Evolutionary conservation across 2,797 vertebrate species (phyloP), one percentile per base, ranked within the genome.

Genomic region (Ptychobarbus kaznakovi): DNA sequence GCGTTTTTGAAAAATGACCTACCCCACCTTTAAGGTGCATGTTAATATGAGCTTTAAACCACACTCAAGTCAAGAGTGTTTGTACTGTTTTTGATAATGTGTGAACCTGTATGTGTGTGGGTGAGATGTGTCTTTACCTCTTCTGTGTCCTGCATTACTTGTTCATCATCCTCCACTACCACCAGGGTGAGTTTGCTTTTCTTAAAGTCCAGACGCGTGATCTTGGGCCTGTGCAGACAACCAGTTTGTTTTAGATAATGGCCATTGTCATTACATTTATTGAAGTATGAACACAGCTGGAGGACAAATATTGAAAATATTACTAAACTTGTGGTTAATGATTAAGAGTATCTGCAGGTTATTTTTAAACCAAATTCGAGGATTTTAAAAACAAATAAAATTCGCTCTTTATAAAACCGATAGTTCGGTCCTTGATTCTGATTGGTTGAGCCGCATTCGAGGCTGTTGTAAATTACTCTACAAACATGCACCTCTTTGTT

Each of bases 91-190:
- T 38, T 35, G 6, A 51, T 35, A 3, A 58, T 58, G 11, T 38
- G 74, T 58, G 3, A 74, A 53, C 28, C 13, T 16, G 38, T 82
- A 51, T 72, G 72, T 78, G 75, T 86, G 44, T 13, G 42, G 40
- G 51, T 16, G 32, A 28, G 63, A n/a, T 15, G 65, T 44, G n/a
- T 75, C 63, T 74, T 90, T 88, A 90, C 87, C 87, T 89, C 82
- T 77, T 89, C 87, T 6, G 83, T 81, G 74, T 84, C 83, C 85
- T 88, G 81, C 73, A 88, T 90, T 94, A 99, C 97, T 96, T 99
- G 97, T 80, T 99, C 97, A 88, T 99, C 98, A 89, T 99, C 98
- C 92, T 99, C 98, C 89, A 99, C 98, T 58, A 99, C 98, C 86
- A 99, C 97, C 20, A 99, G 93, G 0, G 98, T 99, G 92, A 99